Evolutionary conservation across 2,888 invertebrate species (phyloP).

Genomic region (Formica aserva): DNA sequence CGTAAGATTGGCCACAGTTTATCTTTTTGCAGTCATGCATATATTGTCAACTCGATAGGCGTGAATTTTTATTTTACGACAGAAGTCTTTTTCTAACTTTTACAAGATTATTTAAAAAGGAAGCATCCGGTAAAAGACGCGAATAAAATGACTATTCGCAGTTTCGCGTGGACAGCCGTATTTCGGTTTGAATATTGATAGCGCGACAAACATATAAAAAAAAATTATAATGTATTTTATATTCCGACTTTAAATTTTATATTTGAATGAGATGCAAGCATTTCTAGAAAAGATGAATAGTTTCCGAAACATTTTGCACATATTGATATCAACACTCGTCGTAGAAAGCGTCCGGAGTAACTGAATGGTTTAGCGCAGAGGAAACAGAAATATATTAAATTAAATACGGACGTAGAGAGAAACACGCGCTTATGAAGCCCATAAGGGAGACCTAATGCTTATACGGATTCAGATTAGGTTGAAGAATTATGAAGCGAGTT

Average conservation of each 20-base stretch:
- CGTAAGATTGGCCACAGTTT: constrained; percentile 5
- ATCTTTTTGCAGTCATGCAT: neutral
- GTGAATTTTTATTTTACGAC: neutral
- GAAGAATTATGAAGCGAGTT: constrained; percentile 85
- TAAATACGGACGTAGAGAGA: constrained; percentile 80
- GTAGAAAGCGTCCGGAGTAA: neutral
- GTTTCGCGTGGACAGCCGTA: too few species aligned
- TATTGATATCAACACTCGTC: neutral
- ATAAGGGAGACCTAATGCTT: constrained; percentile 81
- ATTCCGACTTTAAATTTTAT: neutral
- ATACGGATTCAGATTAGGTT: constrained; percentile 85
- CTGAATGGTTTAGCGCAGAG: neutral
- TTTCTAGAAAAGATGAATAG: neutral
- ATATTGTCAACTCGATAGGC: neutral
- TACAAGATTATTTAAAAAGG: neutral
- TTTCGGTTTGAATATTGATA: too few species aligned
- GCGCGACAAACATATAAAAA: neutral
- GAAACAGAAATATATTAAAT: constrained; percentile 75
- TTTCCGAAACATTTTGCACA: neutral
- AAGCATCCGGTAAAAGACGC: neutral
- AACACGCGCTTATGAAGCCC: constrained; percentile 62
- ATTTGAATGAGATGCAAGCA: neutral
- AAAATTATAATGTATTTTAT: neutral
- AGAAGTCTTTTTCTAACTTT: neutral
- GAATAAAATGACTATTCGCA: too few species aligned